A percentile compares a stretch with the other conserved stretches of the same genome.
These are phyloP conservation scores for Nemotelus nigrinus DNA, from an alignment of 2,888 invertebrate genomes.

Conservation along the genomic window DNA sequence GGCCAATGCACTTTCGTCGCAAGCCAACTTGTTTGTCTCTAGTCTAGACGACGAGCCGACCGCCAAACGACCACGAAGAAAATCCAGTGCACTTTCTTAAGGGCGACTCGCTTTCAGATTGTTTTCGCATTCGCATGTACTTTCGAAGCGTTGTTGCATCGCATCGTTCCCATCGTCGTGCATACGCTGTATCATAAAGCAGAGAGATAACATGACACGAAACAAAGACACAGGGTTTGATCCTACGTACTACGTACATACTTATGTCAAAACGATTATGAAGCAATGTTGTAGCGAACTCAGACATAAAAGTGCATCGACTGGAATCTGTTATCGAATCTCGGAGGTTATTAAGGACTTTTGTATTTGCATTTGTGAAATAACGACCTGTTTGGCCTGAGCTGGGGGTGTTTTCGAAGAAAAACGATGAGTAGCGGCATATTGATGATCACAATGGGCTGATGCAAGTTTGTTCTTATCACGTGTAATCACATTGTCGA, in stretches of 20 bases:
- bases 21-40: constrained; percentile 43
- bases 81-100: constrained; percentile 45
- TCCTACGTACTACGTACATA: background rate
- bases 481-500: no score
- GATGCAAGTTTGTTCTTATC: no score
- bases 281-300: background rate
- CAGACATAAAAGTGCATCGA: background rate
- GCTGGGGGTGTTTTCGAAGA: no score
- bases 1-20: constrained; percentile 45
- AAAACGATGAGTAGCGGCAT: background rate
- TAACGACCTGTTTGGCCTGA: no score
- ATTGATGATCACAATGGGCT: background rate
- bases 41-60: constrained; percentile 49
- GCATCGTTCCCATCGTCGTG: background rate
- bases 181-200: background rate
- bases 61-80: constrained; percentile 25
- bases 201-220: constrained; percentile 13
- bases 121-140: constrained; percentile 8
- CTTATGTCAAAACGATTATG: background rate
- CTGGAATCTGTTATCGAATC: constrained; percentile 18
- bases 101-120: constrained; percentile 39
- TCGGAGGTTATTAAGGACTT: constrained; percentile 2
- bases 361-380: background rate
- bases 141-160: background rate
- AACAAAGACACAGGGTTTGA: constrained; percentile 5